Base-by-base conservation (phyloP, 2,113 vertebrate species). In the Serinus canaria region DNA sequence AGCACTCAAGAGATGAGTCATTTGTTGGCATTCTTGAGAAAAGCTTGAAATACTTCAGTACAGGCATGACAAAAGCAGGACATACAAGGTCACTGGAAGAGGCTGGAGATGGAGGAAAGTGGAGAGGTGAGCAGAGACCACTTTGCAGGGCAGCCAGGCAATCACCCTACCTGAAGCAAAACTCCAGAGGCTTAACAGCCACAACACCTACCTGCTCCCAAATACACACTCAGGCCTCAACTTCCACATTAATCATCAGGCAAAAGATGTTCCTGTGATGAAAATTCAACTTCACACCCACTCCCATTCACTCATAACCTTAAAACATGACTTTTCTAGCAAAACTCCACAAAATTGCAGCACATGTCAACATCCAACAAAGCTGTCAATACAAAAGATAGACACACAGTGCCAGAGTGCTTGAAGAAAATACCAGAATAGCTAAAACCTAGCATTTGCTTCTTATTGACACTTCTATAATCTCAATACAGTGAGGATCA, bases 341-440 rank as follows among this genome's bases (percentile, higher is more conserved):
- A 82, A 60, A 9, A 1, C 22, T 84, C 37, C 28, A 33, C 53
- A 43, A 19, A 47, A 39, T 31, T 23, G 9, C 1, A 3, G 72
- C n/a, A 41, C 22, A 27, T 10, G 21, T 31, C 31, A 33, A 64
- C 0, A 1, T 13, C 55, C 75, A 63, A 28, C 22, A 72, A 70
- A 88, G 20, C 33, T 25, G 8, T 4, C 43, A 35, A 35, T 31
- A 43, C 4, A 37, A 64, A 60, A 46, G 12, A 66, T 1, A 7
- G 16, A 49, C 19, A 52, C 2, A 0, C 0, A 0, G 17, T 50
- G 27, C 30, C 35, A 37, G 22, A 7, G 24, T 7, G 11, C 44
- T 30, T 58, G 37, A 64, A 83, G 33, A 55, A 89, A 81, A 78
- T 18, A 62, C 23, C 37, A 83, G 21, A 80, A 43, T 4, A 83